Evolutionary conservation across 2,113 vertebrate species (phyloP), one percentile per base, ranked within the genome.

Genomic region (Misgurnus anguillicaudatus): DNA sequence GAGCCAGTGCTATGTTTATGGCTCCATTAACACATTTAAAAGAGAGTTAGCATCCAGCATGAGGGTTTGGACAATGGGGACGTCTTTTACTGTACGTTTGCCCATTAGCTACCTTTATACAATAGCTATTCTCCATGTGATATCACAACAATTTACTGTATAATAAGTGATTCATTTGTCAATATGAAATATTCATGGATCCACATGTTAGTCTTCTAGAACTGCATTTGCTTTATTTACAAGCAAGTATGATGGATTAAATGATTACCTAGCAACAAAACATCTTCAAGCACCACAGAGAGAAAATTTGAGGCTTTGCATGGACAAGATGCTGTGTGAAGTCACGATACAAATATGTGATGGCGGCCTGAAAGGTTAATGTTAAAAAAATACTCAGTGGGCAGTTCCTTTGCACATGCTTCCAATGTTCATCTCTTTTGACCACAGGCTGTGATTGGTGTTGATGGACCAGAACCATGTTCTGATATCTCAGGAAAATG

Each of bases 401-500:
- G 57, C 55, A 61, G 57, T 62, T 19, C 53, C 7, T 57, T 41
- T 62, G 19, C 71, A 74, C 14, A 3, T 62, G 57, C 21, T 16
- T 62, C 8, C 19, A 74, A 58, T 17, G 57, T 21, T 47, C 71
- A 62, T 74, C 41, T 61, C 57, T 6, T 47, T 14, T 74, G 71
- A 62, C 41, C 57, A 74, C 38, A 42, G 41, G 24, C 14, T 74
- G 55, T 21, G 36, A 74, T 47, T 47, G 16, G 19, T 45, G 57
- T 61, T 45, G n/a, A 45, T 4, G 41, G n/a, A 58, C 38, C n/a
- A 61, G 19, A 21, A 7, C 6, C n/a, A 61, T 19, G n/a, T 39
- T 60, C 41, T 73, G 11, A 45, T 60, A 73, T 58, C 38, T 73
- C 55, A 19, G 41, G 19, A 19, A 45, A 8, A 41, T 41, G 19